A percentile compares a stretch with the other conserved stretches of the same genome.
Evolutionary conservation across 2,113 vertebrate genomes (phyloP).

Genomic region (Chitala chitala): DNA sequence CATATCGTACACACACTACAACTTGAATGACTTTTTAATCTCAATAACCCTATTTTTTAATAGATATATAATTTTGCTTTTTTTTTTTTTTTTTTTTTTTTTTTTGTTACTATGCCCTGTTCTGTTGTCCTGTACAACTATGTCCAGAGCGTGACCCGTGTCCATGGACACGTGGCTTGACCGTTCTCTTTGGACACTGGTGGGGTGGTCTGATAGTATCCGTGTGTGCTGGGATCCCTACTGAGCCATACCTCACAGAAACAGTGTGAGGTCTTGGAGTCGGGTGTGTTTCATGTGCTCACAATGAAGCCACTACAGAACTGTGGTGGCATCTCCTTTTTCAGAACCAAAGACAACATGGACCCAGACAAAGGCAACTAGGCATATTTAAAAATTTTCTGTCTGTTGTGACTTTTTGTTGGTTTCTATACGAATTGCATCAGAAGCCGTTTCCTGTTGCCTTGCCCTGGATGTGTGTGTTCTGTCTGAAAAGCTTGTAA

Average conservation of each 20-base stretch:
- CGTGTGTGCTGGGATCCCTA: background rate
- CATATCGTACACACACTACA: background rate
- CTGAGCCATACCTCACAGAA: background rate
- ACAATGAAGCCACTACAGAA: background rate
- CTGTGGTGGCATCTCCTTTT: constrained; percentile 12
- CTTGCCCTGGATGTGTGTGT: too few species aligned
- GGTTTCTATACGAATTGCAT: background rate
- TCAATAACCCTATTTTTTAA: background rate
- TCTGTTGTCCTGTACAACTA: background rate
- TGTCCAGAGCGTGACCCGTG: background rate
- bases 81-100: background rate
- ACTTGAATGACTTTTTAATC: constrained; percentile 9
- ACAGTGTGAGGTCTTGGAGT: too few species aligned
- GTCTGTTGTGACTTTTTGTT: background rate
- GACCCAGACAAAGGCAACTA: background rate
- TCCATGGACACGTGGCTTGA: background rate
- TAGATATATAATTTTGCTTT: background rate
- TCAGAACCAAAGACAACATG: constrained; percentile 37
- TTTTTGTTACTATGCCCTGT: constrained; percentile 3
- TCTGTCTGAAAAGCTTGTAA: too few species aligned
- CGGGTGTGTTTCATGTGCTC: background rate
- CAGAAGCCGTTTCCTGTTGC: background rate
- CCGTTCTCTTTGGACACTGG: background rate
- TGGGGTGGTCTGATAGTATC: background rate
- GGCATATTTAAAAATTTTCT: background rate